Evolutionary conservation across 2,797 vertebrate species (phyloP).

Genomic region (Tapera naevia): DNA sequence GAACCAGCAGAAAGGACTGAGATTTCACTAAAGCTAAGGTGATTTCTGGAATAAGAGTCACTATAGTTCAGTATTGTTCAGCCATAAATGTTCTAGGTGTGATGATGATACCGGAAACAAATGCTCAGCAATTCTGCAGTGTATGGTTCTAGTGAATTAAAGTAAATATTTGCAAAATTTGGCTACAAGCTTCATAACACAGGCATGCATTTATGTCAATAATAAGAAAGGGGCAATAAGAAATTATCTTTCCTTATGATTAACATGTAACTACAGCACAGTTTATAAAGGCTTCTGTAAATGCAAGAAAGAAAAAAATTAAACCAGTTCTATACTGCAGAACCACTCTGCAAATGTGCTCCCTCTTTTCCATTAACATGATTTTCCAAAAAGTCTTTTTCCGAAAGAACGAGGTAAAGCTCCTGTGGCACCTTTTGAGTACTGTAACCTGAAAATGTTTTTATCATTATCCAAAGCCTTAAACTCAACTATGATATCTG

Average conservation of each 20-base stretch:
- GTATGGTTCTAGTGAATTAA: neutral
- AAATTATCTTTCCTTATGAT: neutral
- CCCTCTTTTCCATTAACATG: neutral
- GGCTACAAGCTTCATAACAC: neutral
- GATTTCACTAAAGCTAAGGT: neutral
- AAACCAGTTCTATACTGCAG: neutral
- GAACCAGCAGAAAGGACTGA: neutral
- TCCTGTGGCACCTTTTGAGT: neutral
- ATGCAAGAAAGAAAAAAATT: neutral
- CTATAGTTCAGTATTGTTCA: neutral
- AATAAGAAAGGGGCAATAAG: neutral
- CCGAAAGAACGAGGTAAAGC: neutral
- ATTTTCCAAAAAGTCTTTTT: neutral
- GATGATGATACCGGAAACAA: neutral
- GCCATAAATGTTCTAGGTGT: neutral
- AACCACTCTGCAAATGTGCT: neutral
- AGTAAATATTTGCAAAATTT: neutral
- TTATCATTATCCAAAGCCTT: neutral
- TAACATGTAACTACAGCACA: neutral
- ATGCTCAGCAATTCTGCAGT: neutral
- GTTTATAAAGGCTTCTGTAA: neutral
- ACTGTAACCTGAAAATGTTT: neutral
- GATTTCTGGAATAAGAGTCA: neutral
- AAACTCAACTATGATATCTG: neutral
- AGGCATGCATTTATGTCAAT: neutral